phyloP scores from a whole-genome alignment of 2,888 invertebrate species.

The Tholera decimalis region DNA sequence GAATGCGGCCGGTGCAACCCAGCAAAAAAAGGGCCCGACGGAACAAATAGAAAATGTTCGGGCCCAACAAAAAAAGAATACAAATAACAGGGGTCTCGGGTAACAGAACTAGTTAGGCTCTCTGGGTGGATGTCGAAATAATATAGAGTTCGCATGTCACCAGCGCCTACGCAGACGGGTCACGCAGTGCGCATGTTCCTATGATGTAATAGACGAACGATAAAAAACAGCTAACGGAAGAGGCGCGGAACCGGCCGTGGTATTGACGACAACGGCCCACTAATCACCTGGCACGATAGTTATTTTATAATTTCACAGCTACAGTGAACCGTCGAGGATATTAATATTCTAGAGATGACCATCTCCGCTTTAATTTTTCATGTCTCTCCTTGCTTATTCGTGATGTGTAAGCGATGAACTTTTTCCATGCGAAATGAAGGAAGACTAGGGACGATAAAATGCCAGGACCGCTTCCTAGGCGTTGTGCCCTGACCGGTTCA shows the following conservation, averaged over 20 bases:
- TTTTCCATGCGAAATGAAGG: constrained; percentile 75
- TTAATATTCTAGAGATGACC: constrained; percentile 74
- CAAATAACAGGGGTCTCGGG: constrained; percentile 86
- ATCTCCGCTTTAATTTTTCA: constrained; percentile 78
- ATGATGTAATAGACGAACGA: constrained; percentile 85
- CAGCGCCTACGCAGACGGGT: constrained; percentile 87
- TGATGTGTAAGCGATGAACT: constrained; percentile 69
- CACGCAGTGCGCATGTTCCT: constrained; percentile 79
- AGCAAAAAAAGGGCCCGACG: constrained; percentile 89
- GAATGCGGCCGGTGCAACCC: constrained; percentile 84
- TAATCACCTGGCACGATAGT: constrained; percentile 76
- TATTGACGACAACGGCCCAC: constrained; percentile 73
- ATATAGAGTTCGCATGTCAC: constrained; percentile 85
- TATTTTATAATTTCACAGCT: constrained; percentile 77
- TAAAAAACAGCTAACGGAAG: constrained; percentile 86
- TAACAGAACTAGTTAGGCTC: constrained; percentile 84
- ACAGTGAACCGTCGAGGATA: constrained; percentile 60
- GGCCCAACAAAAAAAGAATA: constrained; percentile 79
- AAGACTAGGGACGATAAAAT: constrained; percentile 75
- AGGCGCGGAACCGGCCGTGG: constrained; percentile 83
- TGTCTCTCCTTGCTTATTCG: constrained; percentile 75
- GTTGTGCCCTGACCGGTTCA: constrained; percentile 76
- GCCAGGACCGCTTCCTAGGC: constrained; percentile 76
- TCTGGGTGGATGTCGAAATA: constrained; percentile 79
- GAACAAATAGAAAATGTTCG: constrained; percentile 90